phyloP scores from a whole-genome alignment of 2,797 vertebrate species.

The Helostoma temminkii region DNA sequence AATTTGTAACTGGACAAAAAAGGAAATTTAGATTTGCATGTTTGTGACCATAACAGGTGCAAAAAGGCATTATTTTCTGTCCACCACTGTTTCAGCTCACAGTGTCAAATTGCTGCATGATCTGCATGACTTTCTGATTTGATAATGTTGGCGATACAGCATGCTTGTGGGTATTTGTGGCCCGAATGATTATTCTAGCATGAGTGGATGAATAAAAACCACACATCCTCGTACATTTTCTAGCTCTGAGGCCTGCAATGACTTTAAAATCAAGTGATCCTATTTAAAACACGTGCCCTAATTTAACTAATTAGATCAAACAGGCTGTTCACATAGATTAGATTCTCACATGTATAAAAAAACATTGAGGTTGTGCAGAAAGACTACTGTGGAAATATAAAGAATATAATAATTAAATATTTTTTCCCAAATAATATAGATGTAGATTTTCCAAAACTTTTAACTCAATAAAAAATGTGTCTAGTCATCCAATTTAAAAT shows the following conservation, averaged over 20 bases:
- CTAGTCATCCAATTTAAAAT: too few species aligned
- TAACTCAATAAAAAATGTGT: too few species aligned
- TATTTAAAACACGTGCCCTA: not conserved
- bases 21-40: constrained; percentile 22
- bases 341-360: too few species aligned
- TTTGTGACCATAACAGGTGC: constrained; percentile 12
- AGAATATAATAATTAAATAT: too few species aligned
- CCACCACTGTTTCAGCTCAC: constrained; percentile 9
- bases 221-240: not conserved
- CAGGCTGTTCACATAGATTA: too few species aligned
- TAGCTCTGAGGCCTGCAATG: not conserved
- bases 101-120: constrained; percentile 19
- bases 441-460: too few species aligned
- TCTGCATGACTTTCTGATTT: constrained; percentile 29
- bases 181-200: constrained; percentile 3
- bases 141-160: constrained; percentile 10
- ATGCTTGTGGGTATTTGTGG: constrained; percentile 5
- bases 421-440: too few species aligned
- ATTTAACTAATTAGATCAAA: not conserved
- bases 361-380: too few species aligned
- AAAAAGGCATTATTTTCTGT: constrained; percentile 13
- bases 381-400: too few species aligned
- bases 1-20: constrained; percentile 18
- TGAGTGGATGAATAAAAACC: not conserved
- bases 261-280: not conserved